Base-by-base conservation (phyloP, 2,888 invertebrate species). In the Hydriomena furcata region DNA sequence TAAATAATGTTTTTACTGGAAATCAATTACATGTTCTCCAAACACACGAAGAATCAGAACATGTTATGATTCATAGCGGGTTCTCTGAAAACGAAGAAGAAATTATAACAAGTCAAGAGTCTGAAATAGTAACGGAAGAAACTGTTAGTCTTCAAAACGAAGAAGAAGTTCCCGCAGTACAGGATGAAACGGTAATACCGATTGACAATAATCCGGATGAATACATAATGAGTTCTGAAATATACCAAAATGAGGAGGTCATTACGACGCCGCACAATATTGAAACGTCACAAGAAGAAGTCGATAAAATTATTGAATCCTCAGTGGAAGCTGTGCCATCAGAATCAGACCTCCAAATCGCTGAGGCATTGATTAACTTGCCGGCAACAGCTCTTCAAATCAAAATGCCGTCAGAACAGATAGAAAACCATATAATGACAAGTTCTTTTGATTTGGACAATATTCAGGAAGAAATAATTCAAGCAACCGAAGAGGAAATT, bases 311-410 rank as follows among this genome's bases (percentile, higher is more conserved):
- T 32, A 24, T 28, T 27, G 45, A 54, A 27, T n/a, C 36, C 40
- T 31, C 56, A 38, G 47, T 65, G n/a, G 71, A 83, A 55, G 82
- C 59, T 65, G 54, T 68, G 27, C 91, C 87, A 3, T 77, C 91
- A 12, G 91, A 90, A 71, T 89, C 89, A 7, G 91, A 88, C 66
- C 72, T 91, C 8, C 91, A 91, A 75, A 82, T 91, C 52, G 91
- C 91, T 10, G 89, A 91, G 68, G 77, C 91, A 1, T 77, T 91
- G 11, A 84, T 91, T 38, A 91, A 83, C 68, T 73, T 91, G 27
- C 91, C 91, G 4, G 73, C 87, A 5, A 81, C 87, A 3, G 80
- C 85, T 21, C 68, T 87, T 44, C 82, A 83, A 63, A 84, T 58
- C 61, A 84, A 80, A 59, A 58, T 63, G 31, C 34, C 53, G n/a